Evolutionary conservation across 2,888 invertebrate genomes (phyloP), one percentile per base, ranked within the genome.

Genomic region (Melanargia galathea): DNA sequence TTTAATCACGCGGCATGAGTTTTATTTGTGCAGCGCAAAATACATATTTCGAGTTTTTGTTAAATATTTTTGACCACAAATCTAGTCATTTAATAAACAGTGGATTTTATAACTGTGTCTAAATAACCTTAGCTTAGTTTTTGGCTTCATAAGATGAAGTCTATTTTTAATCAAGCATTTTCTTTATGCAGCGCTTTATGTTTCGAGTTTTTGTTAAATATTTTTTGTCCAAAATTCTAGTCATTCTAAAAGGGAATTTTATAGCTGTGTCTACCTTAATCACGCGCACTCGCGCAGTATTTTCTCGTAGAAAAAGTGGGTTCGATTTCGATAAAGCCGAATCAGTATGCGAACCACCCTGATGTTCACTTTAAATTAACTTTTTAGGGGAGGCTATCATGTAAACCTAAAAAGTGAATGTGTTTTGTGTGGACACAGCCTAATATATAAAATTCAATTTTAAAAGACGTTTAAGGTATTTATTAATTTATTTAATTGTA

Each of bases 61-160:
- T 16, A 30, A 30, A 30, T 8, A 43, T 40, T 40, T 6, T 43
- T 43, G 8, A 18, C 2, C 2, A 18, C 43, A 43, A 7, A 43
- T 43, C 43, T 43, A 43, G 43, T 43, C 43, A 43, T 16, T 43
- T 40, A n/a, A n/a, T 0, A 10, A 16, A 43, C n/a, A 16, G 43
- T 16, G 43, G 8, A 18, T 43, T 43, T 18, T 18, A 16, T 16
- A 2, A 6, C 2, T 8, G 43, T 43, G 7, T n/a, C n/a, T 6
- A 38, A n/a, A n/a, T n/a, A n/a, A n/a, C n/a, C n/a, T n/a, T n/a
- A n/a, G n/a, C n/a, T 11, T 22, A n/a, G 26, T 13, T 22, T 20
- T 20, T 38, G 54, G 55, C 55, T 55, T 22, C 33, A 11, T 11
- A 20, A 30, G 30, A 30, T 38, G n/a, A 38, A 13, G 13, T 38